Conservation (phyloP, 2,888 invertebrate species). For the Phania funesta region DNA sequence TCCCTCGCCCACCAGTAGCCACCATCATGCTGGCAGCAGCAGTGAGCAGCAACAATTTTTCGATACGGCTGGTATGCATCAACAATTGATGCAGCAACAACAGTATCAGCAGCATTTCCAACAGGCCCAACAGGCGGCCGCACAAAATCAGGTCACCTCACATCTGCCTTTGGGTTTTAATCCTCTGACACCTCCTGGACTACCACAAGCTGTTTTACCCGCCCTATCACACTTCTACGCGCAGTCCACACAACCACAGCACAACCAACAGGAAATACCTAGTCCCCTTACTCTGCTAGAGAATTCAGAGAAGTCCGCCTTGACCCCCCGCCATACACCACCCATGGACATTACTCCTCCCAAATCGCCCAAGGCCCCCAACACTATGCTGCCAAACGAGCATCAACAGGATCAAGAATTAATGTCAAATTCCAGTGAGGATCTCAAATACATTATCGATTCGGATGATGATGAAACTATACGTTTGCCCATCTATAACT, state of each 20-base stretch:
- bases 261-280: conserved; percentile 68
- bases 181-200: conserved; percentile 84
- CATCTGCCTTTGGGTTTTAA: conserved; percentile 82
- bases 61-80: conserved; percentile 71
- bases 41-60: conserved; percentile 70
- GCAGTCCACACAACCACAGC: conserved; percentile 47
- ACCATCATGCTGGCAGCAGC: conserved; percentile 68
- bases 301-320: conserved; percentile 71
- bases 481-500: conserved; percentile 81
- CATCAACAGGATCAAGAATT: conserved; percentile 77
- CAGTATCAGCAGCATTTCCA: conserved; percentile 72
- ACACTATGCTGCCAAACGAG: not conserved
- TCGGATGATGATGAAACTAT: conserved; percentile 80
- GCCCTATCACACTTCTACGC: conserved; percentile 74
- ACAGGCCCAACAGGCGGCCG: conserved; percentile 69
- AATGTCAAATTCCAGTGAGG: conserved; percentile 79
- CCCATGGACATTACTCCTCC: conserved; percentile 80
- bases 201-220: conserved; percentile 78
- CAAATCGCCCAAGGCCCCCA: conserved; percentile 76
- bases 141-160: conserved; percentile 68
- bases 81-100: conserved; percentile 71
- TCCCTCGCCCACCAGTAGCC: conserved; percentile 76
- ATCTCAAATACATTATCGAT: conserved; percentile 76
- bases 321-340: conserved; percentile 78
- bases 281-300: conserved; percentile 72